Conservation (phyloP, 92 coral and sea anemone genomes). For the Hydrozoanthus gracilis region DNA sequence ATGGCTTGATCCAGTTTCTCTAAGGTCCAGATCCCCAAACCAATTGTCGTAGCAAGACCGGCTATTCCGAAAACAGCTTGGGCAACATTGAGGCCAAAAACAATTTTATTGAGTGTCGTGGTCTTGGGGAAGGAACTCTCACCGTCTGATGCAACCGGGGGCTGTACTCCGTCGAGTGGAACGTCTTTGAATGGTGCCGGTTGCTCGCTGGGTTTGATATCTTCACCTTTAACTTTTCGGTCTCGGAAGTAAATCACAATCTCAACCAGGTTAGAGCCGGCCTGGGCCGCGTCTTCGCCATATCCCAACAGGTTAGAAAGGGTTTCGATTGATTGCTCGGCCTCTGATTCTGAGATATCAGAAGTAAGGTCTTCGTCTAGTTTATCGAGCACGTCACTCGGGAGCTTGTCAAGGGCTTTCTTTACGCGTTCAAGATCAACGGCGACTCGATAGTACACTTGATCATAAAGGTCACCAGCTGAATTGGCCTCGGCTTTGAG, state of each 20-base stretch:
- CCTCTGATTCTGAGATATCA: slow-evolving; percentile 18
- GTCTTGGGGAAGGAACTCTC: slow-evolving; percentile 46
- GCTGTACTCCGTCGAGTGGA: slow-evolving; percentile 45
- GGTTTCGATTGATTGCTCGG: slow-evolving; percentile 48
- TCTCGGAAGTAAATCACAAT: slow-evolving; percentile 38
- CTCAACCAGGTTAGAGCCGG: not conserved
- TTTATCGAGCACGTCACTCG: slow-evolving; percentile 59
- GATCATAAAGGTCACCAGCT: slow-evolving; percentile 56
- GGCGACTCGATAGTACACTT: slow-evolving; percentile 48
- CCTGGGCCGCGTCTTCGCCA: slow-evolving; percentile 8
- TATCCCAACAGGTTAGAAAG: slow-evolving; percentile 41
- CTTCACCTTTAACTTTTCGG: slow-evolving; percentile 41
- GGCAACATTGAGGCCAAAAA: slow-evolving; percentile 61
- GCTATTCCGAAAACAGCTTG: slow-evolving; percentile 64
- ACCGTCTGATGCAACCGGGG: slow-evolving; percentile 1
- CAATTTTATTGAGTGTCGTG: slow-evolving; percentile 39
- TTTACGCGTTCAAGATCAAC: slow-evolving; percentile 47
- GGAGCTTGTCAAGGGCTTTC: slow-evolving; percentile 65
- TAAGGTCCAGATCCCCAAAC: slow-evolving; percentile 63
- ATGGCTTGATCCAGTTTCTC: slow-evolving; percentile 59
- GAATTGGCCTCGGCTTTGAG: slow-evolving; percentile 35
- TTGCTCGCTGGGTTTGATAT: slow-evolving; percentile 22
- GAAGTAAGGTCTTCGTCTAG: slow-evolving; percentile 41
- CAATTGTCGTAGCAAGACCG: slow-evolving; percentile 63
- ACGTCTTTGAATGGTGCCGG: slow-evolving; percentile 47